These are phyloP conservation scores for Cyanoderma ruficeps DNA, from an alignment of 2,113 vertebrate species.

Conservation along the genomic window DNA sequence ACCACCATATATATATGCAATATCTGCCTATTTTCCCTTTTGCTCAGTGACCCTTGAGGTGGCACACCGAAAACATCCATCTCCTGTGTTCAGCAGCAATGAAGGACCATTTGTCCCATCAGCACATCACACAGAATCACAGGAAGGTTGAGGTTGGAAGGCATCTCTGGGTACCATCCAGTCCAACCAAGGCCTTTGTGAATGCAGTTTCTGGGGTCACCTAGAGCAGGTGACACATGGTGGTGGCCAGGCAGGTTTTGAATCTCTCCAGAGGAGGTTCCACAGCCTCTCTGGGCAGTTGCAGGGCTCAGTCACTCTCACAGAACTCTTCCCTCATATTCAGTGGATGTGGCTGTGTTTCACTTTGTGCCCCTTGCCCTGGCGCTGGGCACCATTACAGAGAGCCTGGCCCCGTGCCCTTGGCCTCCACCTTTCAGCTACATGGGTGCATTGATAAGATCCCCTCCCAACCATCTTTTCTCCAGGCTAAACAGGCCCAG, in stretches of 20 bases:
- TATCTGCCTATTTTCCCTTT: not conserved
- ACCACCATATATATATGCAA: too few species aligned
- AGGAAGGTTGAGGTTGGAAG: not conserved
- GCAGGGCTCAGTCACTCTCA: not conserved
- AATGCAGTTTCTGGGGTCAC: not conserved
- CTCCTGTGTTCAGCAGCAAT: fast-evolving
- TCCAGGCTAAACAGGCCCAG: not conserved
- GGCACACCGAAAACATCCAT: not conserved
- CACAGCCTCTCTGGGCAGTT: not conserved
- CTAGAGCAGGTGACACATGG: not conserved
- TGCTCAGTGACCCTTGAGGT: not conserved
- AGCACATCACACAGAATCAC: not conserved
- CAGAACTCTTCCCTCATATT: fast-evolving
- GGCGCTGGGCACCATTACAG: not conserved
- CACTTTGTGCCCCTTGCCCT: too few species aligned
- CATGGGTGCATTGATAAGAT: fast-evolving
- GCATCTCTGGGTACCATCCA: not conserved
- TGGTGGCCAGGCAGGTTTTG: not conserved
- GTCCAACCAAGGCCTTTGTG: not conserved
- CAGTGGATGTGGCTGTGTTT: not conserved
- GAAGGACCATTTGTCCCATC: not conserved
- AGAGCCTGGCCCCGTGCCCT: not conserved
- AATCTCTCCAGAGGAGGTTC: not conserved
- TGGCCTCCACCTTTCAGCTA: not conserved
- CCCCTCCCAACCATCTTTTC: too few species aligned